Evolutionary conservation across 2,113 vertebrate genomes (phyloP), one percentile per base, ranked within the genome.

Genomic region (Columba livia): DNA sequence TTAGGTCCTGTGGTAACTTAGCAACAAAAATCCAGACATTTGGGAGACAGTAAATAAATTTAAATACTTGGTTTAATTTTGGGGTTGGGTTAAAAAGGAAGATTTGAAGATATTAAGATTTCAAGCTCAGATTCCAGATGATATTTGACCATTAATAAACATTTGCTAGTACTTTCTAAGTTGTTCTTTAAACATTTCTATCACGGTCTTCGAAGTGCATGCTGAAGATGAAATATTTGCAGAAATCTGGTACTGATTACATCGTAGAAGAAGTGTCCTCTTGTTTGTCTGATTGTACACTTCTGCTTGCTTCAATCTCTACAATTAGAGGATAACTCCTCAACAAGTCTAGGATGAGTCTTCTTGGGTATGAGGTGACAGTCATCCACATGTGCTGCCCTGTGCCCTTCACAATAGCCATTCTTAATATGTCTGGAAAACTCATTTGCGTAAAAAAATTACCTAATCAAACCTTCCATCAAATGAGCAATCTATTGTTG

Each of bases 401-500:
- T 58, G 9, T 97, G 96, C 90, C 97, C 97, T 97, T 98, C 94
- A 89, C 91, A 91, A 94, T 90, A 97, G 90, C 96, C 89, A 78
- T 92, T 79, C 95, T 97, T 97, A 97, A 98, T 98, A 97, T 98
- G 98, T 98, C 98, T 98, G 98, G 98, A 97, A 98, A 98, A 98
- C 97, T 92, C 69, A 87, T 98, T 98, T 97, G 97, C 97, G 97
- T 98, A 90, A 97, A 98, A 95, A 97, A 97, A 98, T 47, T 98
- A 98, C 98, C 98, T 98, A 98, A 98, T 99, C 98, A 98, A 97
- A 98, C 99, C 98, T 99, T 98, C 98, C 98, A 98, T 99, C 98
- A 99, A 99, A 99, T 98, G 97, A 98, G 98, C 98, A 99, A 99
- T 99, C 98, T 98, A 99, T 99, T 99, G 98, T 99, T 99, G 99